Base-by-base conservation (phyloP, 2,797 vertebrate genomes). In the Hyperoplus lanceolatus region DNA sequence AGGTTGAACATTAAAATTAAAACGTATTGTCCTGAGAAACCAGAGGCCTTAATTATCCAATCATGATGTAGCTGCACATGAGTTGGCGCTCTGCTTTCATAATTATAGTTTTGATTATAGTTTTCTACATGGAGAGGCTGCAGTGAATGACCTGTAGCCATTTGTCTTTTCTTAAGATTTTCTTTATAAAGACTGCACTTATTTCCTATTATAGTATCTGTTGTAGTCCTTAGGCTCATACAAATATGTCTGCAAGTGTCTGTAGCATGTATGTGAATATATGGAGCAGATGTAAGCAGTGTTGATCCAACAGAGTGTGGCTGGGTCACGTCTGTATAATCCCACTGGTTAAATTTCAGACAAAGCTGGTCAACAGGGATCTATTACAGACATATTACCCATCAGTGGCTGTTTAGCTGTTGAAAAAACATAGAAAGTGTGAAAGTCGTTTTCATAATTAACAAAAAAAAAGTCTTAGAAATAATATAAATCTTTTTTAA, bases 261-360 rank as follows among this genome's bases (percentile, higher is more conserved):
- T 0, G 48, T 81, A 72, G 83, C 46, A 54, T 76, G 79, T 29
- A 61, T 56, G 69, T 81, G 83, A 90, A 82, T 80, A 80, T 80
- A 73, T 86, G 18, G 21, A 78, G 7, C 72, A 83, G 87, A 90
- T 82, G 71, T 82, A 81, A 90, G 75, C 79, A 75, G 67, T 36
- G 58, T 72, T 83, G 78, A 90, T 83, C 86, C 87, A 43, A 15
- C 54, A 57, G 69, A 85, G 68, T 71, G 59, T 77, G 67, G 56
- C 57, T 85, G 67, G 51, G 87, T 91, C 90, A 92, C 83, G 79
- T 86, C 79, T 80, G 70, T 15, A 43, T 89, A 90, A 91, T 92
- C 89, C 87, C 84, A 68, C 45, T 68, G 67, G 59, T 69, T 72
- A 48, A 36, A 10, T 59, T 82, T 46, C 73, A 80, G 51, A 70